Evolutionary conservation across 2,797 vertebrate species (phyloP).

Genomic region (Ctenopoma kingsleyae): DNA sequence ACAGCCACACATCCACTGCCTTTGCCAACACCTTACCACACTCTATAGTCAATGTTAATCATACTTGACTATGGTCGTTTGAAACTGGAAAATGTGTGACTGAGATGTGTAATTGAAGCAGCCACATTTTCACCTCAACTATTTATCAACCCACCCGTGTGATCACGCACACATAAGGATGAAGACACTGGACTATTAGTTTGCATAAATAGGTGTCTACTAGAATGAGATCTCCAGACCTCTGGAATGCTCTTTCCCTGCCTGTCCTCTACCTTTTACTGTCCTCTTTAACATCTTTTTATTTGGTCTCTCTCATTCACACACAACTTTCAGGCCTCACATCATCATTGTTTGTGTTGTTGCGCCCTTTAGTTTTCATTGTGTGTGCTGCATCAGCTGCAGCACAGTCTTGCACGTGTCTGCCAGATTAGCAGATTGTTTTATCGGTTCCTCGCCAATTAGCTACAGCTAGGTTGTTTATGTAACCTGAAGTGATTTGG

Average conservation of each 20-base stretch:
- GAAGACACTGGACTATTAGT: constrained; percentile 67
- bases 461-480: constrained; percentile 72
- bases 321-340: constrained; percentile 24
- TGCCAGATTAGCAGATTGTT: constrained; percentile 70
- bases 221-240: constrained; percentile 64
- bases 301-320: not conserved
- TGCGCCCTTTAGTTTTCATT: constrained; percentile 37
- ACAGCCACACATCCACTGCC: constrained; percentile 26
- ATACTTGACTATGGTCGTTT: constrained; percentile 54
- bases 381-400: constrained; percentile 64
- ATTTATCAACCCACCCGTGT: constrained; percentile 62
- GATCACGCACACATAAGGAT: constrained; percentile 62
- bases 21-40: constrained; percentile 38
- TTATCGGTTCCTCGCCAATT: constrained; percentile 72
- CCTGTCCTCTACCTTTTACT: constrained; percentile 18
- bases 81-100: constrained; percentile 51
- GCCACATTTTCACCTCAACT: constrained; percentile 40
- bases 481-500: constrained; percentile 56
- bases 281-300: constrained; percentile 21
- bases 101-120: constrained; percentile 49
- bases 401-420: constrained; percentile 42
- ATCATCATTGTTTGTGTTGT: constrained; percentile 20
- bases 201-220: constrained; percentile 49
- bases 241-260: constrained; percentile 8
- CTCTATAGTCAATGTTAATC: constrained; percentile 54